Conservation (phyloP, 2,113 vertebrate genomes). For the Aleadryas rufinucha region DNA sequence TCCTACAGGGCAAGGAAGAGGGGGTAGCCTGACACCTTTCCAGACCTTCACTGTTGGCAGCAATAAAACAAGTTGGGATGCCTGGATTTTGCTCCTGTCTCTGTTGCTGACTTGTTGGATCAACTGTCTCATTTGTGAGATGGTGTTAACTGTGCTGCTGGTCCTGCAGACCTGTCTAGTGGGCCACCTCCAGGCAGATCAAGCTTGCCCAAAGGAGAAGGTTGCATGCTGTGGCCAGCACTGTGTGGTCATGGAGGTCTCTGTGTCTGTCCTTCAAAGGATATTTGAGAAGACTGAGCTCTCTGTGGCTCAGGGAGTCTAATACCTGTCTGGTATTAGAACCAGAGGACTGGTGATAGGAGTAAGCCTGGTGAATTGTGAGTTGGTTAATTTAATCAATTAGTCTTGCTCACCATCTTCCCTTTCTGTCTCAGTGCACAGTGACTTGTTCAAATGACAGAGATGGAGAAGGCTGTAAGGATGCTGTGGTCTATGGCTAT, state of each 20-base stretch:
- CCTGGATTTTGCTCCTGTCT: neutral
- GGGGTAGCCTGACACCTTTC: neutral
- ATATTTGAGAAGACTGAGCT: neutral
- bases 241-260: accelerated
- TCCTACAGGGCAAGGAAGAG: neutral
- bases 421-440: neutral
- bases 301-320: neutral
- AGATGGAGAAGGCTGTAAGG: neutral
- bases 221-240: neutral
- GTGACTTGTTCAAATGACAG: neutral
- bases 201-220: neutral
- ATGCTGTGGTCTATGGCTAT: neutral
- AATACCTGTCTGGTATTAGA: neutral
- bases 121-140: neutral
- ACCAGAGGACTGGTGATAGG: neutral
- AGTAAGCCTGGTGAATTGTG: neutral
- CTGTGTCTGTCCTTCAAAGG: neutral
- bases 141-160: neutral
- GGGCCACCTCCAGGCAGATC: neutral
- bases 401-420: neutral
- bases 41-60: neutral
- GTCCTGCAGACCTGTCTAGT: neutral
- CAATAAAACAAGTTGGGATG: neutral
- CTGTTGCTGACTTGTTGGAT: neutral
- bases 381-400: neutral